Conservation (phyloP, 2,113 vertebrate species). For the Centropus unirufus region DNA sequence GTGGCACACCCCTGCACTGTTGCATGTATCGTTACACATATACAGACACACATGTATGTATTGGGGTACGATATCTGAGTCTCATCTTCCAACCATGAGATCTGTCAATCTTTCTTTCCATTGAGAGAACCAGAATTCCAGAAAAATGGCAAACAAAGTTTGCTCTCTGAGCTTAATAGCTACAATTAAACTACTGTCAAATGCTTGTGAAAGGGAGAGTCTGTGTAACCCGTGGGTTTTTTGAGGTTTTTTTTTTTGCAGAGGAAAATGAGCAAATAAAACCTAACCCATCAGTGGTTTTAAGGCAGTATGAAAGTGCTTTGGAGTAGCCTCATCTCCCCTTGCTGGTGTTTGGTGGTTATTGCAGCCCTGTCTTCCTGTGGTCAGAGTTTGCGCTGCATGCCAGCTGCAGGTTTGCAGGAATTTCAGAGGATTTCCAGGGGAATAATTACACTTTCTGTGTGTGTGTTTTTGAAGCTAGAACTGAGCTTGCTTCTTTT, state of each 20-base stretch:
- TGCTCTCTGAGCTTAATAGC: not conserved
- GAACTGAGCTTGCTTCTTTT: not conserved
- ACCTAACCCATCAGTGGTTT: not conserved
- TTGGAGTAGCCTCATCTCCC: slow-evolving; percentile 52
- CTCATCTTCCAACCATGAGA: not conserved
- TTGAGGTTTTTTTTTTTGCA: not conserved
- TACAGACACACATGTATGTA: too few species aligned
- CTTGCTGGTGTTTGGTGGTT: slow-evolving; percentile 34
- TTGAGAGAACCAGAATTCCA: not conserved
- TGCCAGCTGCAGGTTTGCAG: not conserved
- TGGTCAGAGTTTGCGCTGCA: not conserved
- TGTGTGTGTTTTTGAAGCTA: not conserved
- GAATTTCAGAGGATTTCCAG: not conserved
- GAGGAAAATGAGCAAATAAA: not conserved
- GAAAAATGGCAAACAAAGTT: not conserved
- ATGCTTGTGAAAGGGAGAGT: not conserved
- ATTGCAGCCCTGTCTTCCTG: slow-evolving; percentile 12
- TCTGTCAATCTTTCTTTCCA: not conserved
- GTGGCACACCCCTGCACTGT: not conserved
- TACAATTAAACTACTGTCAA: not conserved
- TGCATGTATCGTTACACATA: not conserved
- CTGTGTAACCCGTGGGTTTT: not conserved
- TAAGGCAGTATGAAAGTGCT: not conserved
- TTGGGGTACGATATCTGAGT: too few species aligned
- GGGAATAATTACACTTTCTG: not conserved